Evolutionary conservation across 2,113 vertebrate species (phyloP).

Genomic region (Ophiodon elongatus): DNA sequence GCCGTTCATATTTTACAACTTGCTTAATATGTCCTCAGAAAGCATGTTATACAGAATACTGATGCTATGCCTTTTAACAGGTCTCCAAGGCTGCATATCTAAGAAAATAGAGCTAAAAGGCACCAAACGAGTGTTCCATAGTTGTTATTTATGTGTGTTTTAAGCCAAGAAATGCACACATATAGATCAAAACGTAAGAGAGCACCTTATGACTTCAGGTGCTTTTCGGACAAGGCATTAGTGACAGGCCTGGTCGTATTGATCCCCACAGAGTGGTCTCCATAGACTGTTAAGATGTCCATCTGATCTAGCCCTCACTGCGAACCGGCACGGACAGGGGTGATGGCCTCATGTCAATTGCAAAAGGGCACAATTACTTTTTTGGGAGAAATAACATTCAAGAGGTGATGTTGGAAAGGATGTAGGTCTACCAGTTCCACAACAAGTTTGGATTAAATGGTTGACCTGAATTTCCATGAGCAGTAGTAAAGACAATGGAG

Average conservation of each 20-base stretch:
- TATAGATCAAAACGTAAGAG: constrained; percentile 41
- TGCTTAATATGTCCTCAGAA: constrained; percentile 61
- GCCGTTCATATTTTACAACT: constrained; percentile 62
- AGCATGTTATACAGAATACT: constrained; percentile 71
- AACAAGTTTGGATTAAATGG: constrained; percentile 29
- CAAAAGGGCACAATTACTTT: constrained; percentile 23
- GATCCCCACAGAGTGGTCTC: constrained; percentile 55
- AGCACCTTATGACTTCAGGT: constrained; percentile 49
- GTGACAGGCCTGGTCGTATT: constrained; percentile 42
- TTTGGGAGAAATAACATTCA: background rate
- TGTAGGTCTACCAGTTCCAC: constrained; percentile 60
- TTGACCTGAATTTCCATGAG: constrained; percentile 73
- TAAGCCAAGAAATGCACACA: constrained; percentile 59
- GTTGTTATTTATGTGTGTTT: constrained; percentile 63
- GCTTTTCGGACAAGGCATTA: constrained; percentile 38
- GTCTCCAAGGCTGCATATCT: constrained; percentile 55
- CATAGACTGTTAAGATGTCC: constrained; percentile 66
- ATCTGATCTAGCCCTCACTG: constrained; percentile 46
- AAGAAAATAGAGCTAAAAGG: constrained; percentile 58
- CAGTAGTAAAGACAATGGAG: constrained; percentile 1
- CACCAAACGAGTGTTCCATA: constrained; percentile 63
- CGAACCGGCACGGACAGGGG: constrained; percentile 56
- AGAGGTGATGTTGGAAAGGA: constrained; percentile 62
- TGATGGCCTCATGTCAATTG: constrained; percentile 22
- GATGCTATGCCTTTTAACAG: constrained; percentile 61